Evolutionary conservation across 1,140 invertebrate genomes (phyloP).

Genomic region (Drosophila oshimai): DNA sequence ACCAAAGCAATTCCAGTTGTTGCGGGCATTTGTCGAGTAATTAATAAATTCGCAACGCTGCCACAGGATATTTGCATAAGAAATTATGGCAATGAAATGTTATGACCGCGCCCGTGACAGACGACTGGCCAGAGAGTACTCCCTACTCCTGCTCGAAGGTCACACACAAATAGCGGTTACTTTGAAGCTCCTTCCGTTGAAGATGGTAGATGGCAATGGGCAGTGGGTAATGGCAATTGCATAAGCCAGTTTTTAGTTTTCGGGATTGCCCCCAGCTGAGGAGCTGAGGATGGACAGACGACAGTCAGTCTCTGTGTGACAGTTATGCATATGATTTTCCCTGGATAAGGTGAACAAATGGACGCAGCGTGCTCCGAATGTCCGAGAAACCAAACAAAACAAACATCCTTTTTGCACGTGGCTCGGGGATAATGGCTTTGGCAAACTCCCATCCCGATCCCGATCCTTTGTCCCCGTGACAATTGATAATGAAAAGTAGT

Average conservation of each 20-base stretch:
- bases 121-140: slow-evolving; percentile 26
- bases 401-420: slow-evolving; percentile 60
- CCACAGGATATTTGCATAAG: slow-evolving; percentile 82
- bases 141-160: background rate
- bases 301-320: slow-evolving; percentile 40
- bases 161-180: slow-evolving; percentile 18
- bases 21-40: slow-evolving; percentile 64
- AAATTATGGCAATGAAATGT: slow-evolving; percentile 81
- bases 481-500: slow-evolving; percentile 69
- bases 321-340: slow-evolving; percentile 71
- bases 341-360: background rate
- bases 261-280: slow-evolving; percentile 24
- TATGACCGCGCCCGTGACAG: slow-evolving; percentile 72
- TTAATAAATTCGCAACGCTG: slow-evolving; percentile 79
- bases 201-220: too few relatives aligned
- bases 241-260: slow-evolving; percentile 35
- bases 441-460: slow-evolving; percentile 8
- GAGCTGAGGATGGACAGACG: slow-evolving; percentile 7
- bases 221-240: too few relatives aligned
- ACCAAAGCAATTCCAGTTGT: background rate
- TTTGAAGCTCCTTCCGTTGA: slow-evolving; percentile 59
- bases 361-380: slow-evolving; percentile 60
- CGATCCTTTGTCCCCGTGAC: slow-evolving; percentile 48
- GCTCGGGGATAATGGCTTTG: slow-evolving; percentile 9
- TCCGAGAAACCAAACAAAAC: slow-evolving; percentile 65